A percentile compares a stretch with the other conserved stretches of the same genome.
These are phyloP conservation scores for Aleiodes sp. DNA, from an alignment of 1,140 invertebrate genomes.

Conservation along the genomic window DNA sequence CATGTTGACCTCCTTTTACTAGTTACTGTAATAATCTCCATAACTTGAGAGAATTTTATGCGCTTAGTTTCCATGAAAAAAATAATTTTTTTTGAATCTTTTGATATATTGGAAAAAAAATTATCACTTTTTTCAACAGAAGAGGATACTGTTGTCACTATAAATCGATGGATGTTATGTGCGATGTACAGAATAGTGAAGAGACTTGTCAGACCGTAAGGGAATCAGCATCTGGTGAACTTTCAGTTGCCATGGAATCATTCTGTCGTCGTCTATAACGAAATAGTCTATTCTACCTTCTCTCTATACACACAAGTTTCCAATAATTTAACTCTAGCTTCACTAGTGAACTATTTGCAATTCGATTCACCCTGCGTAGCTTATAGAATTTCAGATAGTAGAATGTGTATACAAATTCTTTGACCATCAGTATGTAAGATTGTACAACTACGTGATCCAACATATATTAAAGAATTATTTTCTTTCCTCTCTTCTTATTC, in stretches of 20 bases:
- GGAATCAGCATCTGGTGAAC: slow-evolving; percentile 21
- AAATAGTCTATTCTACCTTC: slow-evolving; percentile 1
- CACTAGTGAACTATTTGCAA: slow-evolving; percentile 1
- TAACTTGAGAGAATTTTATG: slow-evolving; percentile 8
- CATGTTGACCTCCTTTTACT: neutral
- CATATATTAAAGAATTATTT: neutral
- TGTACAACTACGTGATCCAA: neutral
- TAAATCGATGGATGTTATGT: neutral
- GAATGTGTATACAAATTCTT: neutral
- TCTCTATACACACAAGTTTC: too few relatives aligned
- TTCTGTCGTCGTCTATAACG: neutral
- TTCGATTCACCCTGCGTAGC: slow-evolving; percentile 5
- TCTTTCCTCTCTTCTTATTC: too few relatives aligned
- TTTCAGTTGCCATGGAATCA: slow-evolving; percentile 24
- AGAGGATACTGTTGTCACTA: neutral
- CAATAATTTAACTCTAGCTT: slow-evolving; percentile 5
- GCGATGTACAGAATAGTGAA: neutral
- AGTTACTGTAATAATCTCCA: slow-evolving; percentile 6
- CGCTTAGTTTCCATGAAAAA: slow-evolving; percentile 2
- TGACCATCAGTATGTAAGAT: neutral
- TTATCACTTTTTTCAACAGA: too few relatives aligned
- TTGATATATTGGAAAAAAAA: too few relatives aligned
- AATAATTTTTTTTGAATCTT: slow-evolving; percentile 4
- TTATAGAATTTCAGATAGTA: slow-evolving; percentile 5
- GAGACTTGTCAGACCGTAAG: slow-evolving; percentile 18